A percentile compares a stretch with the other conserved stretches of the same genome.
Evolutionary conservation across 2,888 invertebrate species (phyloP).

Genomic region (Ariolimax columbianus): DNA sequence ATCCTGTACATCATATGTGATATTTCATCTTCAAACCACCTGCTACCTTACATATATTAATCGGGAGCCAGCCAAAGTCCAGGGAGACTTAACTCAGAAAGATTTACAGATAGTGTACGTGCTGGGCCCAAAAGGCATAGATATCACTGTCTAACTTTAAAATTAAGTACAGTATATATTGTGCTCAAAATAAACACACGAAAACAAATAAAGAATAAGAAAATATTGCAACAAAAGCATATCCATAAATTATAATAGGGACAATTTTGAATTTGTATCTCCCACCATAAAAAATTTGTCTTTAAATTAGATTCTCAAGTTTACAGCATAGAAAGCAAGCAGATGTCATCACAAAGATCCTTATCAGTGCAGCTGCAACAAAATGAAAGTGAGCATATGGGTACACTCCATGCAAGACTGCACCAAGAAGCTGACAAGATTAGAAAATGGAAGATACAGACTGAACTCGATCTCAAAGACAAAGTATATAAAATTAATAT

Average conservation of each 20-base stretch:
- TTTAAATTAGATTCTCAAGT: constrained; percentile 4
- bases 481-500: constrained; percentile 62
- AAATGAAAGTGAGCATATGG: constrained; percentile 62
- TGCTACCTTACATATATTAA: too few species aligned
- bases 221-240: background rate
- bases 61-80: too few species aligned
- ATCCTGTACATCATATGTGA: too few species aligned
- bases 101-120: too few species aligned
- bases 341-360: constrained; percentile 15
- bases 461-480: constrained; percentile 73
- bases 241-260: background rate
- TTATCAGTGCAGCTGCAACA: constrained; percentile 55
- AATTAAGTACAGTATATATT: too few species aligned
- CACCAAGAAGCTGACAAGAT: constrained; percentile 75
- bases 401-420: constrained; percentile 70
- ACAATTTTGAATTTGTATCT: background rate
- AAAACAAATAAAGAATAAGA: too few species aligned
- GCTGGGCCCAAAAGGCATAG: too few species aligned
- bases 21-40: too few species aligned
- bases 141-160: too few species aligned
- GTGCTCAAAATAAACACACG: too few species aligned
- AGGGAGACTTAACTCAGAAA: too few species aligned
- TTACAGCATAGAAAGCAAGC: background rate
- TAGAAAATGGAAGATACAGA: constrained; percentile 75
- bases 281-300: background rate